These are phyloP conservation scores for Passerculus sandwichensis DNA, from an alignment of 2,797 vertebrate genomes.

Conservation along the genomic window DNA sequence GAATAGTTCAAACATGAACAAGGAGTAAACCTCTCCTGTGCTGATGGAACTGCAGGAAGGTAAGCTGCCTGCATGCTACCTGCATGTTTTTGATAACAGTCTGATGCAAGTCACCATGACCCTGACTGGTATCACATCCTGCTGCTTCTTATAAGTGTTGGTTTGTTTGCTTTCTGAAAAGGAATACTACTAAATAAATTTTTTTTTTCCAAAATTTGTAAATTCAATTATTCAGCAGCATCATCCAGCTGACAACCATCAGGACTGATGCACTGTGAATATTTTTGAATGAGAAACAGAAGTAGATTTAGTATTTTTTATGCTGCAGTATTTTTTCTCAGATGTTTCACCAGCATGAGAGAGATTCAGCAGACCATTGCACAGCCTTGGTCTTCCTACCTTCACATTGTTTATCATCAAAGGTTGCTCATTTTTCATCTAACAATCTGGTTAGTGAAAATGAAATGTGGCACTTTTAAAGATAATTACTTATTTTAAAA, in stretches of 20 bases:
- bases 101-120: not conserved
- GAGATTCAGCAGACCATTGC: not conserved
- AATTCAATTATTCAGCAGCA: not conserved
- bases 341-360: not conserved
- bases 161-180: not conserved
- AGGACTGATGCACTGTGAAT: not conserved
- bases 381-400: not conserved
- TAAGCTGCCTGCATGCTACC: not conserved
- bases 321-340: not conserved
- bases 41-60: not conserved
- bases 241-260: not conserved
- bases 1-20: accelerated
- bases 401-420: not conserved
- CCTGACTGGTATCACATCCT: not conserved
- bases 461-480: not conserved
- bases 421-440: not conserved
- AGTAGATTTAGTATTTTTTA: not conserved
- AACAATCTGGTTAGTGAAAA: not conserved
- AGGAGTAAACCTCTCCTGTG: not conserved
- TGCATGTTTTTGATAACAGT: not conserved
- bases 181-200: not conserved
- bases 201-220: not conserved
- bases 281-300: constrained; percentile 21
- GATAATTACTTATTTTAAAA: not conserved
- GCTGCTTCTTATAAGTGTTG: not conserved